Evolutionary conservation across 1,140 invertebrate species (phyloP), one percentile per base, ranked within the genome.

Genomic region (Caenorhabditis briggsae): DNA sequence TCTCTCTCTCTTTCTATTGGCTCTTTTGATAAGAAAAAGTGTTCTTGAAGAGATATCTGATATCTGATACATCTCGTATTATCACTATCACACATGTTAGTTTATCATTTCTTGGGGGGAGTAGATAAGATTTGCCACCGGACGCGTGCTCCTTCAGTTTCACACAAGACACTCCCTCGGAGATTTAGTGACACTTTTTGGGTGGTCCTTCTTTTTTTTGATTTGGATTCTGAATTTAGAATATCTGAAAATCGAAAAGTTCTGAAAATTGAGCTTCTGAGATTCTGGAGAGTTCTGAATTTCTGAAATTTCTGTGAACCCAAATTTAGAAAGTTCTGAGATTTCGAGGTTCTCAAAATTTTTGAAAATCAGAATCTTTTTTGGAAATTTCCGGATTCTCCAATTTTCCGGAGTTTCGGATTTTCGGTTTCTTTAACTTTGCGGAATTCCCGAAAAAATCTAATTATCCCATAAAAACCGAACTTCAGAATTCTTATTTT

Each of bases 121-220:
- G 8, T 12, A 23, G 23, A 61, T 20, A 46, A 46, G 33, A 48
- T 46, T 70, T 70, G 64, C 43, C 70, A 78, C 46, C 20, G n/a
- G 70, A 78, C 70, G 70, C 46, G 70, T 78, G 70, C 46, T 46
- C 8, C n/a, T 59, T 23, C n/a, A n/a, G 9, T 53, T 16, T 53
- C 16, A 50, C 50, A 8, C 16, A 53, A 53, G 50, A 53, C 50
- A 53, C 50, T 14, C 16, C 50, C 48, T 1, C 2, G 50, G 16
- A 9, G 58, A 33, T 33, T 33, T 33, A 33, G 33, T 18, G 33
- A 41, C 64, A 70, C 41, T 46, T 78, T 23, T 78, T 78, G 70
- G 70, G 70, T 78, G 70, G 70, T 78, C 70, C 46, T 43, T 70
- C 5, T 46, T 12, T 65, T 14, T 43, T 65, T 43, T 43, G n/a